Conservation (phyloP, 2,888 invertebrate genomes). For the Drosophila longiperda region DNA sequence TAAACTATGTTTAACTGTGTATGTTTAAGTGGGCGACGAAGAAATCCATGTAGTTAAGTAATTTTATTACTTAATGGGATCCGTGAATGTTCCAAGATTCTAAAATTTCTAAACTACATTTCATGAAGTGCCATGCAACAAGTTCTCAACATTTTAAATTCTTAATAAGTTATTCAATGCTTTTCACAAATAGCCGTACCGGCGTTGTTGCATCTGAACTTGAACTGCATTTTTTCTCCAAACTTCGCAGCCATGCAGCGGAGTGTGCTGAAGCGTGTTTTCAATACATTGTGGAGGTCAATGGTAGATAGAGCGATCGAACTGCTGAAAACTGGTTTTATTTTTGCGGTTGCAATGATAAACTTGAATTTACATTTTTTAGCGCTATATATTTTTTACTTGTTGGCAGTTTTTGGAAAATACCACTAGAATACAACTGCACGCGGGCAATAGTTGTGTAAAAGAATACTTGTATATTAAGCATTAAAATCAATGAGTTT, state of each 20-base stretch:
- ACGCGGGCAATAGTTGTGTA: neutral
- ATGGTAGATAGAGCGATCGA: constrained; percentile 51
- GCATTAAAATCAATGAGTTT: neutral
- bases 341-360: constrained; percentile 50
- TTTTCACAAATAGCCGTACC: neutral
- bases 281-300: constrained; percentile 64
- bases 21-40: constrained; percentile 16
- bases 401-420: constrained; percentile 25
- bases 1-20: constrained; percentile 3
- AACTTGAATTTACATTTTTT: constrained; percentile 51
- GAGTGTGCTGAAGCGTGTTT: constrained; percentile 41
- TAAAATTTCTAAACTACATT: neutral
- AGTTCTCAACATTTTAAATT: neutral
- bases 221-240: constrained; percentile 48
- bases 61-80: neutral
- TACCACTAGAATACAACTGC: neutral
- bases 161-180: neutral
- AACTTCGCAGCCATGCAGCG: constrained; percentile 36
- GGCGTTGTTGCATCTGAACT: constrained; percentile 47
- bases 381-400: constrained; percentile 34
- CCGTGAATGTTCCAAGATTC: neutral
- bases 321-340: constrained; percentile 63
- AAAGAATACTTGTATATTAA: neutral
- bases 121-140: neutral
- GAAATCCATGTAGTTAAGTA: neutral